Conservation (phyloP, 2,888 invertebrate genomes). For the Ectemnius cavifrons region DNA sequence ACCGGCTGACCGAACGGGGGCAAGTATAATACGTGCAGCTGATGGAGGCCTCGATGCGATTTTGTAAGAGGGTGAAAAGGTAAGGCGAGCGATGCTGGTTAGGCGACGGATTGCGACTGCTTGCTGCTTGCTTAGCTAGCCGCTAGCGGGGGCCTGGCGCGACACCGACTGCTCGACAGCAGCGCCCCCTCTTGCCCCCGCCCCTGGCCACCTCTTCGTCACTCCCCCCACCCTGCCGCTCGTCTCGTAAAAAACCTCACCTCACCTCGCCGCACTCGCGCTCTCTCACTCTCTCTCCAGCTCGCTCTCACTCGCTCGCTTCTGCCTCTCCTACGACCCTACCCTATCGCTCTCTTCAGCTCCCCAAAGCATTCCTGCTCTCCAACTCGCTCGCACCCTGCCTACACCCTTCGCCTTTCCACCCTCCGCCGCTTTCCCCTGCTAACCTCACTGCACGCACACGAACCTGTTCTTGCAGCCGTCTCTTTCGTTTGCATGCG, state of each 20-base stretch:
- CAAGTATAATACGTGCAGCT: conserved; percentile 61
- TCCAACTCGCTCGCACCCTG: conserved; percentile 78
- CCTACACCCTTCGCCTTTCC: conserved; percentile 16
- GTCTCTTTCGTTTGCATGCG: conserved; percentile 1
- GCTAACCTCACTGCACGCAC: conserved; percentile 24
- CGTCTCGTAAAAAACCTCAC: conserved; percentile 19
- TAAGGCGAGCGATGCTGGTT: conserved; percentile 76
- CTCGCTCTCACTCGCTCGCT: conserved; percentile 65
- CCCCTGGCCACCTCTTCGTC: conserved; percentile 53
- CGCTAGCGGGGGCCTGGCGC: conserved; percentile 82
- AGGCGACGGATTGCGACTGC: conserved; percentile 76
- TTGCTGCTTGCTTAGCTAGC: conserved; percentile 70
- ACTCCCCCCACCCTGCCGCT: conserved; percentile 15
- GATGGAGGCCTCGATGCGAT: conserved; percentile 71
- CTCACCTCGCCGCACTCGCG: neutral
- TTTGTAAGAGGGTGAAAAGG: conserved; percentile 79
- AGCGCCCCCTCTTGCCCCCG: conserved; percentile 79
- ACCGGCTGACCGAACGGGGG: conserved; percentile 60
- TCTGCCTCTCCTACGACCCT: neutral
- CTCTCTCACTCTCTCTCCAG: conserved; percentile 73
- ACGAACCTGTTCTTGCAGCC: conserved; percentile 22
- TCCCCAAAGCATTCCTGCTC: too few relatives aligned
- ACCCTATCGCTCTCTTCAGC: neutral
- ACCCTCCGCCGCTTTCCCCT: conserved; percentile 28
- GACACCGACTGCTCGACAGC: conserved; percentile 82